These are phyloP conservation scores for Pygmarrhopalites habei DNA, from an alignment of 1,140 invertebrate genomes.

Conservation along the genomic window DNA sequence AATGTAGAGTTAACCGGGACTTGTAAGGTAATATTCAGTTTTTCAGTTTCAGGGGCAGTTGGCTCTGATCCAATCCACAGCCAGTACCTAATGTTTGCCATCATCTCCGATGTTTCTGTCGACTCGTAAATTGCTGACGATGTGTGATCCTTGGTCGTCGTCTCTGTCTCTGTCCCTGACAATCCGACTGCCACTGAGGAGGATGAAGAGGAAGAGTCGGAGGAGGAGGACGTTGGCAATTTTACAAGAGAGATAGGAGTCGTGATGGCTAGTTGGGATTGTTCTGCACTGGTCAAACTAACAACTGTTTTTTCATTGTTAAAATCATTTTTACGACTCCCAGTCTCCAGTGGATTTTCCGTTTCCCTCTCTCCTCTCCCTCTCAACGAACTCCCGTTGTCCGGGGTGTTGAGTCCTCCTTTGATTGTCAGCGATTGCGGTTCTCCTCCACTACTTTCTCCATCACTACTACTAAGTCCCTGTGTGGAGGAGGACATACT, in stretches of 20 bases:
- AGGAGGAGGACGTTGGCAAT: not conserved
- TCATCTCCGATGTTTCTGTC: too few relatives aligned
- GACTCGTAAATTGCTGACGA: not conserved
- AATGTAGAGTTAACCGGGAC: constrained; percentile 67
- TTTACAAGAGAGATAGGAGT: not conserved
- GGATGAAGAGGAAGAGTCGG: not conserved
- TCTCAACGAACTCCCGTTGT: too few relatives aligned
- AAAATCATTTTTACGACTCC: too few relatives aligned
- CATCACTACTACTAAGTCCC: too few relatives aligned
- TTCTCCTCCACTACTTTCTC: too few relatives aligned
- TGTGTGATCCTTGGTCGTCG: not conserved
- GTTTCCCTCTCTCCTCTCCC: too few relatives aligned
- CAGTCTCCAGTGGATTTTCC: too few relatives aligned
- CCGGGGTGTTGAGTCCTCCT: too few relatives aligned
- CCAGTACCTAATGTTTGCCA: constrained; percentile 64
- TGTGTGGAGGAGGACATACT: too few relatives aligned
- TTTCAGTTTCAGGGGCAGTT: constrained; percentile 54
- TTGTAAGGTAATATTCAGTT: constrained; percentile 59
- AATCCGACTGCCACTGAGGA: not conserved
- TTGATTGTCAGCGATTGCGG: too few relatives aligned
- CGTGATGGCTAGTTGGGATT: not conserved
- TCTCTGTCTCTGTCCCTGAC: not conserved
- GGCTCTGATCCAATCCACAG: constrained; percentile 73
- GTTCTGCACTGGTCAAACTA: too few relatives aligned
- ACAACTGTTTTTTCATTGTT: too few relatives aligned